Evolutionary conservation across 2,113 vertebrate species (phyloP).

Genomic region (Myiopsitta monachus): DNA sequence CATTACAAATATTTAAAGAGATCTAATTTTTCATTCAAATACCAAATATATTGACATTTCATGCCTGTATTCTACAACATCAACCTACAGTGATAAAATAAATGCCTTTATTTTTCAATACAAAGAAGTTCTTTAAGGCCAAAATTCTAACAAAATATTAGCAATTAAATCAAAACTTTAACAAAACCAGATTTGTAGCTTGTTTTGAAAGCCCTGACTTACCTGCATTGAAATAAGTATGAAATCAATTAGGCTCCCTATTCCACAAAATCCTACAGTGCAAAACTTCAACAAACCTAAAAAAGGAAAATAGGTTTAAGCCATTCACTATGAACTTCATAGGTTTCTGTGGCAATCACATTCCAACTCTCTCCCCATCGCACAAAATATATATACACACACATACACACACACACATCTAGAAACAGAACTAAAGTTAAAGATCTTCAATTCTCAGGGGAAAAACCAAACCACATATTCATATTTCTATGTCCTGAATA

Average conservation of each 20-base stretch:
- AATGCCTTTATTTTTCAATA: background rate
- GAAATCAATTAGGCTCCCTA: conserved; percentile 96
- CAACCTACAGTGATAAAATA: background rate
- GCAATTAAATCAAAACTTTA: background rate
- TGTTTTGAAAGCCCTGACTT: conserved; percentile 49
- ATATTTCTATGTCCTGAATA: background rate
- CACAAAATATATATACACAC: background rate
- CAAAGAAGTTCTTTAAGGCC: background rate
- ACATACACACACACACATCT: background rate
- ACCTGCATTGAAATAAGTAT: conserved; percentile 98
- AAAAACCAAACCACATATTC: background rate
- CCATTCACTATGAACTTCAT: background rate
- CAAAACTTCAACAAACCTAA: conserved; percentile 96
- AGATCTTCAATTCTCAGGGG: background rate
- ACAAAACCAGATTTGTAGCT: background rate
- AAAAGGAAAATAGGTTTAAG: conserved; percentile 24
- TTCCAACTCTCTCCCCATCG: background rate
- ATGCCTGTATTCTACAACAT: background rate
- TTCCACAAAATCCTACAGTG: conserved; percentile 98
- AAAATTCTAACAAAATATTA: background rate
- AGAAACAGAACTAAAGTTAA: conserved; percentile 1
- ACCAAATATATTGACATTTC: background rate
- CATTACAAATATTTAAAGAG: background rate
- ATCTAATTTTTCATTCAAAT: background rate
- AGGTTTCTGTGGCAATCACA: background rate